These are phyloP conservation scores for Ichneumoninae sp. DNA, from an alignment of 2,888 invertebrate genomes.

Conservation along the genomic window DNA sequence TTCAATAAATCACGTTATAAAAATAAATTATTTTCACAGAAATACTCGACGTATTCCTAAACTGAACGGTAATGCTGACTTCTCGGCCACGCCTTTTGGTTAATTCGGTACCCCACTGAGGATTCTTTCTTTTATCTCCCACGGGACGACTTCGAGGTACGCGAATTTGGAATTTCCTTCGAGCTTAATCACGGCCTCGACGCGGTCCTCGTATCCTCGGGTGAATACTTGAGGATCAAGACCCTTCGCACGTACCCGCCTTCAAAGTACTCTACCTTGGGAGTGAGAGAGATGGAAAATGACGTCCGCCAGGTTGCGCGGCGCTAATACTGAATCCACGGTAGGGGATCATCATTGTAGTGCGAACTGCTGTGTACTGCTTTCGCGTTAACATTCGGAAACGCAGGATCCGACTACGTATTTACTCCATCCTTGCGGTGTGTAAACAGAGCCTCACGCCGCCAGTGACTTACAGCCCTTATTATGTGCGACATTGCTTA, in stretches of 20 bases:
- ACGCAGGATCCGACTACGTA: slow-evolving; percentile 25
- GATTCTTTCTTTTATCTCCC: slow-evolving; percentile 58
- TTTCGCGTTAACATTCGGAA: slow-evolving; percentile 15
- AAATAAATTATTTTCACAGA: not conserved
- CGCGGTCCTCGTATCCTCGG: slow-evolving; percentile 59
- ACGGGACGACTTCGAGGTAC: slow-evolving; percentile 58
- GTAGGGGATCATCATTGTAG: slow-evolving; percentile 3
- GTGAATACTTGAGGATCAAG: slow-evolving; percentile 64
- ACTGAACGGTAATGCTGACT: not conserved
- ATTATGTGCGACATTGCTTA: not conserved
- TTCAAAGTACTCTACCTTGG: slow-evolving; percentile 22
- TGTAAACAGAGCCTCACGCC: not conserved
- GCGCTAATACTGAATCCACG: slow-evolving; percentile 21
- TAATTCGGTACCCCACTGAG: slow-evolving; percentile 16
- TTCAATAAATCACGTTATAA: not conserved
- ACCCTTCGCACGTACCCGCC: slow-evolving; percentile 65
- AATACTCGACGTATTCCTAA: not conserved
- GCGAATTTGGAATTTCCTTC: slow-evolving; percentile 70
- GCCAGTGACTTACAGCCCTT: slow-evolving; percentile 19
- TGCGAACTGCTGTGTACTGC: slow-evolving; percentile 19
- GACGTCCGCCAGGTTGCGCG: slow-evolving; percentile 18
- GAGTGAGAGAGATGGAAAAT: slow-evolving; percentile 26
- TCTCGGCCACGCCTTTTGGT: not conserved
- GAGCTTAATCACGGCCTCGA: slow-evolving; percentile 68
- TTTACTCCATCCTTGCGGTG: slow-evolving; percentile 45